Evolutionary conservation across 2,797 vertebrate species (phyloP).

Genomic region (Erithacus rubecula): DNA sequence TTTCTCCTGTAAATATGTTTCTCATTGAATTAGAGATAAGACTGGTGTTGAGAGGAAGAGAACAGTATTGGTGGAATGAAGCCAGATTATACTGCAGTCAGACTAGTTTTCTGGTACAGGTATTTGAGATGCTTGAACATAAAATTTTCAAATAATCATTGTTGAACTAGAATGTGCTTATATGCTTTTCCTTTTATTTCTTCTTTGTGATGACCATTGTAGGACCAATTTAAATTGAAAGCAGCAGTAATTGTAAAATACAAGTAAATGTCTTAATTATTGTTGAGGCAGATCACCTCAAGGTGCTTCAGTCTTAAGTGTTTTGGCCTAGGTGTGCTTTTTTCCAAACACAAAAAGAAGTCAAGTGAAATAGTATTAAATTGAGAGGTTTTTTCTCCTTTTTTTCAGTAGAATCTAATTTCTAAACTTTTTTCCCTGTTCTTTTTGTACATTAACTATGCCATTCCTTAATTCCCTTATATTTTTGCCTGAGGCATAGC

Average conservation of each 20-base stretch:
- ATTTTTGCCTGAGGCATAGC: background rate
- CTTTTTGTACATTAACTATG: background rate
- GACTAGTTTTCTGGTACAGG: background rate
- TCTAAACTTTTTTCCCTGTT: background rate
- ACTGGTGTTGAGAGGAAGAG: background rate
- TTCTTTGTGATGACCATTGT: background rate
- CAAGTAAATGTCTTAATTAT: background rate
- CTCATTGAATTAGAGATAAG: background rate
- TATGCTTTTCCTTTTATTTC: background rate
- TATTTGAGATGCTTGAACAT: background rate
- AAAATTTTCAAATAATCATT: background rate
- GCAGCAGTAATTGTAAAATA: background rate
- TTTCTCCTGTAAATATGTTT: slow-evolving; percentile 17
- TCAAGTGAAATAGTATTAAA: background rate
- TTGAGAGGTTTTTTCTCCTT: rapidly evolving
- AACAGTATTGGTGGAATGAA: background rate
- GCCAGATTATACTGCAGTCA: background rate
- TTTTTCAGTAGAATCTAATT: background rate
- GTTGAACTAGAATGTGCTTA: background rate
- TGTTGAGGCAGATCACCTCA: background rate
- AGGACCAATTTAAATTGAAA: background rate
- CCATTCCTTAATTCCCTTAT: background rate
- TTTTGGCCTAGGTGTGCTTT: background rate
- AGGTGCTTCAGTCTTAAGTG: background rate
- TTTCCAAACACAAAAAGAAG: background rate